A percentile compares a stretch with the other conserved stretches of the same genome.
These are phyloP conservation scores for Cabera pusaria DNA, from an alignment of 2,888 invertebrate species.

Conservation along the genomic window DNA sequence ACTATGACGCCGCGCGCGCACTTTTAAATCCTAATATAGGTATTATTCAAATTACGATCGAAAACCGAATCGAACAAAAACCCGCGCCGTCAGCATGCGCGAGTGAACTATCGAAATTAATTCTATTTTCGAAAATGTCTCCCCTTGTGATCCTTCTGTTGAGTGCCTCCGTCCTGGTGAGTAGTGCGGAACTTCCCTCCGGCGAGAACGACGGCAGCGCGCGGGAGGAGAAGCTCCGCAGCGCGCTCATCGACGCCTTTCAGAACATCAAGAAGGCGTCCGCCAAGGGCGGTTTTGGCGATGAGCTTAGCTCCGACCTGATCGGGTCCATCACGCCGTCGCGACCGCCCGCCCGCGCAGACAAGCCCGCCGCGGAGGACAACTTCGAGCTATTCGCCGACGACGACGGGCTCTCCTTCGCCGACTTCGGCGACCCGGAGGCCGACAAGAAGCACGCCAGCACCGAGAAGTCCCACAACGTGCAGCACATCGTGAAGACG, in stretches of 20 bases:
- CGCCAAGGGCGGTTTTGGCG: constrained; percentile 64
- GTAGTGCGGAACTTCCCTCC: constrained; percentile 50
- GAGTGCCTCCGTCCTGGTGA: constrained; percentile 53
- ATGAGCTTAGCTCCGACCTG: constrained; percentile 59
- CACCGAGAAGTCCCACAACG: constrained; percentile 73
- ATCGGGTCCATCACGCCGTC: constrained; percentile 56
- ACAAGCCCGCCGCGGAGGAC: constrained; percentile 50
- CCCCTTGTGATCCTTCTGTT: constrained; percentile 60
- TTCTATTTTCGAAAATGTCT: constrained; percentile 53
- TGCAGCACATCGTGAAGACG: constrained; percentile 72
- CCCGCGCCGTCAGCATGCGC: constrained; percentile 51
- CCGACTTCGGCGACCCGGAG: constrained; percentile 56
- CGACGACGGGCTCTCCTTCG: constrained; percentile 70
- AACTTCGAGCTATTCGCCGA: constrained; percentile 67
- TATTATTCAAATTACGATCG: constrained; percentile 24
- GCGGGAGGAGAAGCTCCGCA: constrained; percentile 70
- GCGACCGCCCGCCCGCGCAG: constrained; percentile 40
- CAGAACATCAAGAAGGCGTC: constrained; percentile 74
- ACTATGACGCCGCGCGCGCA: constrained; percentile 73
- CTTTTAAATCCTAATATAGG: constrained; percentile 36
- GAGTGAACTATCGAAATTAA: constrained; percentile 42
- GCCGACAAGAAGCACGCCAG: constrained; percentile 51
- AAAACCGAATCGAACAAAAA: constrained; percentile 33
- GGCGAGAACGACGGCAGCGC: constrained; percentile 58
- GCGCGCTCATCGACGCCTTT: constrained; percentile 73